phyloP scores from a whole-genome alignment of 37 sponge, comb jelly and placozoan species.

The Mnemiopsis leidyi region DNA sequence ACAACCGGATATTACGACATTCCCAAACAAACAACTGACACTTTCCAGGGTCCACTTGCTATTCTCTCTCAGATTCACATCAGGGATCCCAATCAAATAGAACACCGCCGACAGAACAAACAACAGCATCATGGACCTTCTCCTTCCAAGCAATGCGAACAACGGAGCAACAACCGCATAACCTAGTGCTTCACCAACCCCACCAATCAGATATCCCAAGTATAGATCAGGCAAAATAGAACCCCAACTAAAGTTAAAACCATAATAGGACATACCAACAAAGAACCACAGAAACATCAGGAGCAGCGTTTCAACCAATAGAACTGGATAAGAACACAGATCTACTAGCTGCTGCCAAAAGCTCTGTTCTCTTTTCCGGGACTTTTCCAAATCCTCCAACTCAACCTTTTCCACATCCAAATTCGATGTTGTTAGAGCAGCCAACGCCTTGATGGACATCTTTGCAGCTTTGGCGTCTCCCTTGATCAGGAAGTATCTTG shows the following conservation, averaged over 20 bases:
- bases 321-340: not conserved
- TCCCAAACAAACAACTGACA: not conserved
- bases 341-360: not conserved
- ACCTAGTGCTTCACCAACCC: conserved; percentile 4
- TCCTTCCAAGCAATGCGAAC: not conserved
- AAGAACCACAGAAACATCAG: conserved; percentile 51
- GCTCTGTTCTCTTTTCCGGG: not conserved
- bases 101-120: not conserved
- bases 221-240: not conserved
- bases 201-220: not conserved
- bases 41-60: conserved; percentile 1
- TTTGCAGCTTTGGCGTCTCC: not conserved
- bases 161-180: not conserved
- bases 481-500: conserved; percentile 4
- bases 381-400: not conserved
- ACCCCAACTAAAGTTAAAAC: conserved; percentile 58
- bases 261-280: conserved; percentile 20
- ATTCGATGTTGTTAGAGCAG: not conserved
- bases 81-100: not conserved
- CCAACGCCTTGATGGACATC: not conserved
- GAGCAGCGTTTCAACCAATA: not conserved
- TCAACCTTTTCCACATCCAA: not conserved
- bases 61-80: not conserved
- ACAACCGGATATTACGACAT: not conserved
- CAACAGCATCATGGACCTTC: not conserved